These are phyloP conservation scores for Aptenodytes patagonicus DNA, from an alignment of 2,113 vertebrate species.

Conservation along the genomic window DNA sequence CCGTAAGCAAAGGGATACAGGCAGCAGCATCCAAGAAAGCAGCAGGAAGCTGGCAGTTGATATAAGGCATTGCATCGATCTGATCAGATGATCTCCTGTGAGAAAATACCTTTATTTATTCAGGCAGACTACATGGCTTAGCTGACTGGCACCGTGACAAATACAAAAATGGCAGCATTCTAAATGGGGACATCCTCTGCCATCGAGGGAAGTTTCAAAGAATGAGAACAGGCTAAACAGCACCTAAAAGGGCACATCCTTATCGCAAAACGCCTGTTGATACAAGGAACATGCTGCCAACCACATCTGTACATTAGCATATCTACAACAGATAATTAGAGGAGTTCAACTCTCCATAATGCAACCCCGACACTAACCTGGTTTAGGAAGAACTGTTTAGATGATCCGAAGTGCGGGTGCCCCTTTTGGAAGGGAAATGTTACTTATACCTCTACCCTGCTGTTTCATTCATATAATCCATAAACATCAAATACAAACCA, in stretches of 20 bases:
- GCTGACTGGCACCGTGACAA: not conserved
- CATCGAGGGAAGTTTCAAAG: not conserved
- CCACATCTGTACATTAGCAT: not conserved
- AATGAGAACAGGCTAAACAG: not conserved
- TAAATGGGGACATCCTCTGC: not conserved
- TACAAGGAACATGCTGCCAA: not conserved
- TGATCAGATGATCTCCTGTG: constrained; percentile 34
- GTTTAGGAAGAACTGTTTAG: not conserved
- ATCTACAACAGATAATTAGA: fast-evolving
- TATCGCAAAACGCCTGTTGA: not conserved
- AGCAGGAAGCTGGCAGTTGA: constrained; percentile 37
- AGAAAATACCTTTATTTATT: constrained; percentile 42
- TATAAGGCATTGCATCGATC: not conserved
- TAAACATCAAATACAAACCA: not conserved
- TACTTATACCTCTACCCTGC: not conserved
- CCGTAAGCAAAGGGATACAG: not conserved
- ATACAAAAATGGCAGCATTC: not conserved
- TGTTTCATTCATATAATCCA: not conserved
- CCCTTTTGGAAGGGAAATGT: not conserved
- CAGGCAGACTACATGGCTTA: not conserved
- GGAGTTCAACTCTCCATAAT: not conserved
- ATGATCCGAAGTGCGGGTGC: not conserved
- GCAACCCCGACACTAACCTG: not conserved
- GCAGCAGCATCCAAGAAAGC: constrained; percentile 29
- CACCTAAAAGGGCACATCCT: not conserved